Percentiles rank a stretch among this genome's conserved stretches.
Conservation (phyloP, 2,888 invertebrate genomes). For the Lithophane ornitopus region DNA sequence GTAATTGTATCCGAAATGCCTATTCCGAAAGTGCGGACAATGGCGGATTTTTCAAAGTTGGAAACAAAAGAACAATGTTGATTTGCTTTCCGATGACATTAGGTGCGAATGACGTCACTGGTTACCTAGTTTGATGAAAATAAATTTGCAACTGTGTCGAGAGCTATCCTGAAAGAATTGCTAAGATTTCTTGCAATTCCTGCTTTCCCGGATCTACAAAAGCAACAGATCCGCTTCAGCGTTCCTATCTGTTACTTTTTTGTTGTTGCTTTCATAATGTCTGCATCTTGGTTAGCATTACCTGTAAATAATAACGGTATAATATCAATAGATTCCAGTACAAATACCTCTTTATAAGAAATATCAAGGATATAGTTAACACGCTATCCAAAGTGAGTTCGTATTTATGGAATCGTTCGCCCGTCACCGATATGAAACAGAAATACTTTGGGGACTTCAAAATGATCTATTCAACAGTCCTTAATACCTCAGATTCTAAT, state of each 20-base stretch:
- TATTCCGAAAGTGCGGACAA: slow-evolving; percentile 42
- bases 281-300: neutral
- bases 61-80: slow-evolving; percentile 49
- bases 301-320: neutral
- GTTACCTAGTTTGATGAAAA: neutral
- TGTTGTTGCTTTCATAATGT: too few species aligned
- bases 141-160: neutral
- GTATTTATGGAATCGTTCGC: neutral
- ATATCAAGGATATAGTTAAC: neutral
- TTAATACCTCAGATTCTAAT: neutral
- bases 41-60: slow-evolving; percentile 34
- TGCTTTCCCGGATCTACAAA: neutral
- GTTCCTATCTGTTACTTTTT: too few species aligned
- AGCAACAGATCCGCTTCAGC: too few species aligned
- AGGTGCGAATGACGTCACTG: slow-evolving; percentile 1
- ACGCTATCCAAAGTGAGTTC: neutral
- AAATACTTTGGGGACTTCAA: slow-evolving; percentile 2
- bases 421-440: neutral
- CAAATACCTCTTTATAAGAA: neutral
- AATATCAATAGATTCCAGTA: too few species aligned
- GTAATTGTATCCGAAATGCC: slow-evolving; percentile 56
- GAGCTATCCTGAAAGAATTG: neutral
- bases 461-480: neutral
- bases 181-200: neutral
- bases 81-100: slow-evolving; percentile 18